phyloP scores from a whole-genome alignment of 2,888 invertebrate species.

The Napeogenes sylphis region DNA sequence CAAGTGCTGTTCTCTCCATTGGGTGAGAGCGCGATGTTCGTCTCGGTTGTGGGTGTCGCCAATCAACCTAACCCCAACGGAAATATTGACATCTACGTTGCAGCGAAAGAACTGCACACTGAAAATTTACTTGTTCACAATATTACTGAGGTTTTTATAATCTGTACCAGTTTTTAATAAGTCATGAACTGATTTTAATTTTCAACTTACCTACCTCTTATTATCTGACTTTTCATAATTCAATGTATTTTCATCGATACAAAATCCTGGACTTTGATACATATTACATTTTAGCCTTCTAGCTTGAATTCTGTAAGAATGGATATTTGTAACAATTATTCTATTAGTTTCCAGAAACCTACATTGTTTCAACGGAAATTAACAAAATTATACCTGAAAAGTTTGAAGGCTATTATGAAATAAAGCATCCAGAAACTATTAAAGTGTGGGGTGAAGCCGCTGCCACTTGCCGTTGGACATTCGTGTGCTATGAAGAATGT shows the following conservation, averaged over 20 bases:
- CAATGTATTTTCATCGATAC: no score
- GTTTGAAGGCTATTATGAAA: constrained; percentile 62
- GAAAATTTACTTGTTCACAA: constrained; percentile 58
- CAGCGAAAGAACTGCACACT: constrained; percentile 54
- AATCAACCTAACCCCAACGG: constrained; percentile 61
- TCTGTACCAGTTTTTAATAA: background rate
- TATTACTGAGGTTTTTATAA: constrained; percentile 57
- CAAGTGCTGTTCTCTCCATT: constrained; percentile 63
- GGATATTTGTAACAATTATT: background rate
- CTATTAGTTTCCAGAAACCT: constrained; percentile 55
- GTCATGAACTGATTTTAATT: no score
- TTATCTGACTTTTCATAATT: background rate
- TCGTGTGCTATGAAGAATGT: constrained; percentile 59
- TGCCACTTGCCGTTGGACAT: constrained; percentile 61
- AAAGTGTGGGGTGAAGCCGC: constrained; percentile 68
- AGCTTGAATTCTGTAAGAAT: no score
- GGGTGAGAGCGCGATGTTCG: constrained; percentile 61
- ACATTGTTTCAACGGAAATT: constrained; percentile 57
- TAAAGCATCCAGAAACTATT: constrained; percentile 57
- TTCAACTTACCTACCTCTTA: no score
- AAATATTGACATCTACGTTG: constrained; percentile 45
- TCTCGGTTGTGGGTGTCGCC: constrained; percentile 51
- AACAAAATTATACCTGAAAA: constrained; percentile 54
- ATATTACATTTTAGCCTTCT: no score
- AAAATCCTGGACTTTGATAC: no score